phyloP scores from a whole-genome alignment of 2,113 vertebrate species.

The Girardinichthys multiradiatus region DNA sequence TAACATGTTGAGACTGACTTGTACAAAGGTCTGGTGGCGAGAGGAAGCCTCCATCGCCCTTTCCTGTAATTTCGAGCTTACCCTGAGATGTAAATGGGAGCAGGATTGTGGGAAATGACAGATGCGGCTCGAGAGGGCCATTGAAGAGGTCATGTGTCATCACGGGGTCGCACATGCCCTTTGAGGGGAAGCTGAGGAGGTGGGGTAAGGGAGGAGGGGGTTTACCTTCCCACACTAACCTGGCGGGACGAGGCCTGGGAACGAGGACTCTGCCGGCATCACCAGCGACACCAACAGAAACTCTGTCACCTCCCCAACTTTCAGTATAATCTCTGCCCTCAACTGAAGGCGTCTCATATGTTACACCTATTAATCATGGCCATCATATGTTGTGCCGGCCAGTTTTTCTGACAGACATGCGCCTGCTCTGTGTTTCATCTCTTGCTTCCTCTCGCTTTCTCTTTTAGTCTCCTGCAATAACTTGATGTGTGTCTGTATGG shows the following conservation, averaged over 20 bases:
- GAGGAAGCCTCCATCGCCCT: constrained; percentile 62
- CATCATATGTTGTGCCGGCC: constrained; percentile 45
- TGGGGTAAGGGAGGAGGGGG: neutral
- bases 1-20: constrained; percentile 22
- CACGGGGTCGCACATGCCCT: constrained; percentile 74
- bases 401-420: constrained; percentile 52
- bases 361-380: constrained; percentile 58
- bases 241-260: constrained; percentile 61
- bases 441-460: constrained; percentile 30
- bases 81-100: constrained; percentile 73
- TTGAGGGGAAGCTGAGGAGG: constrained; percentile 28
- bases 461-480: constrained; percentile 35
- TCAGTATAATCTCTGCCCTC: constrained; percentile 1
- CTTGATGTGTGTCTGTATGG: constrained; percentile 33
- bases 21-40: constrained; percentile 8
- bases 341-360: constrained; percentile 34
- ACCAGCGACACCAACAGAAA: neutral
- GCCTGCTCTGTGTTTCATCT: constrained; percentile 60
- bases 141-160: constrained; percentile 79
- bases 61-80: constrained; percentile 82
- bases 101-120: constrained; percentile 76
- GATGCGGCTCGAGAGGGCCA: constrained; percentile 73
- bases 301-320: constrained; percentile 10
- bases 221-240: constrained; percentile 64
- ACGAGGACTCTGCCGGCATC: constrained; percentile 46